Conservation (phyloP, 2,888 invertebrate species). For the Cepaea hortensis region DNA sequence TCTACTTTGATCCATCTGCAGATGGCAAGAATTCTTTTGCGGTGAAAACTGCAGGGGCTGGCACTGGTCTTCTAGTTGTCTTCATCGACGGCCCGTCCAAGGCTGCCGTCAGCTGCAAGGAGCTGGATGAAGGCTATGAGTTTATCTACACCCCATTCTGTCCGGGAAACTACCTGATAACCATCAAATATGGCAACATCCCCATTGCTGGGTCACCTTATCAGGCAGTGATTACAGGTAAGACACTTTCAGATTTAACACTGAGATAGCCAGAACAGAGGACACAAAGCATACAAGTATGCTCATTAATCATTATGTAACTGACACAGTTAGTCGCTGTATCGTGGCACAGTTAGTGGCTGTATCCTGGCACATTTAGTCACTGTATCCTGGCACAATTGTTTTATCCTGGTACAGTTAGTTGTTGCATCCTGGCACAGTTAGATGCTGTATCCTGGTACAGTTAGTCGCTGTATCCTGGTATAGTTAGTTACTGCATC, state of each 20-base stretch:
- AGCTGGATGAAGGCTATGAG: conserved; percentile 97
- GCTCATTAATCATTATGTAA: neutral
- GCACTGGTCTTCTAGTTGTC: conserved; percentile 92
- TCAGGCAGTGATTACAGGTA: conserved; percentile 82
- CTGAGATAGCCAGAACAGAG: neutral
- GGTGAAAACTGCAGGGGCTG: conserved; percentile 95
- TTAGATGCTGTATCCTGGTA: too few species aligned
- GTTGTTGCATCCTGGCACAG: too few species aligned
- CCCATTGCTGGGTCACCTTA: conserved; percentile 97
- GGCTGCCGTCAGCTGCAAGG: conserved; percentile 93
- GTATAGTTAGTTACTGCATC: too few species aligned
- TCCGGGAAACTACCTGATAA: conserved; percentile 96
- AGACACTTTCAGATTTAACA: neutral
- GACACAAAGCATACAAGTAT: neutral
- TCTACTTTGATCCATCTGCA: conserved; percentile 63
- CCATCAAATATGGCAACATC: conserved; percentile 93
- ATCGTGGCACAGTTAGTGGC: too few species aligned
- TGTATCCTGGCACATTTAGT: too few species aligned
- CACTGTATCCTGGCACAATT: too few species aligned
- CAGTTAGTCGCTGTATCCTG: too few species aligned
- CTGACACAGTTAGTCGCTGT: too few species aligned
- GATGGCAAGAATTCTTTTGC: conserved; percentile 92
- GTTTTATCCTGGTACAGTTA: too few species aligned
- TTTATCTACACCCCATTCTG: conserved; percentile 95
- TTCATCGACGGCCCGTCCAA: conserved; percentile 97